Conservation (phyloP, 2,797 vertebrate genomes). For the Sorex maritimensis region DNA sequence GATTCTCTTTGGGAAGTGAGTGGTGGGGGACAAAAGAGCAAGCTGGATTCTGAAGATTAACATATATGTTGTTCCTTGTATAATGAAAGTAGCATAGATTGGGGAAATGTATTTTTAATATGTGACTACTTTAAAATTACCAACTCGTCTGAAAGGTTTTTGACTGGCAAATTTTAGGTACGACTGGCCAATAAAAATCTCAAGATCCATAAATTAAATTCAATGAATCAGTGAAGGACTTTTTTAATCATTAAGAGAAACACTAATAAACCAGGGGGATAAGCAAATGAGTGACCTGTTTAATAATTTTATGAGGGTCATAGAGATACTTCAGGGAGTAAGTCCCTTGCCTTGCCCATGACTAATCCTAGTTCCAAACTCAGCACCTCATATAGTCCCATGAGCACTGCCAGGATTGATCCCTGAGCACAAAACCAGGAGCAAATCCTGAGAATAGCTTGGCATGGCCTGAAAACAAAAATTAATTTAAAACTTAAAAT, state of each 20-base stretch:
- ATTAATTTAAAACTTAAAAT: not conserved
- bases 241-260: conserved; percentile 44
- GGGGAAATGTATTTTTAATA: not conserved
- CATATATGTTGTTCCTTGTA: not conserved
- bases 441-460: no score
- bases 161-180: not conserved
- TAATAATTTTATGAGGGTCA: not conserved
- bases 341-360: no score
- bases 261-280: conserved; percentile 26
- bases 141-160: not conserved
- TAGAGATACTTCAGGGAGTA: no score
- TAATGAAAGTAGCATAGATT: not conserved
- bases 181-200: not conserved
- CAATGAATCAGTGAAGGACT: not conserved
- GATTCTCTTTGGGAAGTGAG: not conserved
- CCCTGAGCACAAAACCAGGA: no score
- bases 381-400: no score
- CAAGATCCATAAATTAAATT: not conserved
- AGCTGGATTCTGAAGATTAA: not conserved
- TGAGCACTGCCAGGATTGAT: no score
- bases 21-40: not conserved
- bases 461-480: no score
- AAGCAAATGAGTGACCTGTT: not conserved
- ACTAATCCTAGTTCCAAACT: no score
- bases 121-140: not conserved